These are phyloP conservation scores for Chionodraco myersi DNA, from an alignment of 2,113 vertebrate genomes.

Conservation along the genomic window DNA sequence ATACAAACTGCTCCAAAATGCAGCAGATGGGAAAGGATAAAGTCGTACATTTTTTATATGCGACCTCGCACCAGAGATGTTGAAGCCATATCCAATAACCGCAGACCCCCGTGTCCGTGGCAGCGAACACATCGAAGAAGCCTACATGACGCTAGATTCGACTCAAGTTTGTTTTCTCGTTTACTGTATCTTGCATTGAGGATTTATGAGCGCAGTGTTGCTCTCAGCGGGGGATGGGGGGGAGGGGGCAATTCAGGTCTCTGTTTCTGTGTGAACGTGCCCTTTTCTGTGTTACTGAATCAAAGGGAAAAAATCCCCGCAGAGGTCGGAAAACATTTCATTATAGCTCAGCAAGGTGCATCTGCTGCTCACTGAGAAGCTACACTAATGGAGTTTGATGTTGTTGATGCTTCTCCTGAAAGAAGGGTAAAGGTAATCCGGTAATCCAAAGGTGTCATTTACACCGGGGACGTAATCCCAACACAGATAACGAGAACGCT, in stretches of 20 bases:
- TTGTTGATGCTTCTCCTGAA: not conserved
- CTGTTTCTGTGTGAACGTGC: conserved; percentile 1
- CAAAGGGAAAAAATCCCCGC: conserved; percentile 3
- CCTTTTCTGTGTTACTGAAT: conserved; percentile 20
- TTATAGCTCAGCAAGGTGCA: conserved; percentile 14
- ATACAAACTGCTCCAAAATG: not conserved
- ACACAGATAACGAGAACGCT: too few relatives aligned
- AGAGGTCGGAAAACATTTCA: conserved; percentile 22
- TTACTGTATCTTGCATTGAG: conserved; percentile 8
- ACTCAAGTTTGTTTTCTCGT: conserved; percentile 31
- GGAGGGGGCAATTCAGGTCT: not conserved
- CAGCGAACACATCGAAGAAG: conserved; percentile 21
- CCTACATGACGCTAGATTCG: conserved; percentile 31
- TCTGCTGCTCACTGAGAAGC: conserved; percentile 4
- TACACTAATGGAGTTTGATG: not conserved
- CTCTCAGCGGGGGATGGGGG: conserved; percentile 27
- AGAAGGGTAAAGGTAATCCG: not conserved
- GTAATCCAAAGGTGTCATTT: not conserved
- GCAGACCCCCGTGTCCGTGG: conserved; percentile 12
- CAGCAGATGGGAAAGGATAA: not conserved
- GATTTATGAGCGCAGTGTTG: conserved; percentile 37
- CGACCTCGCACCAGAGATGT: conserved; percentile 31
- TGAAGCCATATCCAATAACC: conserved; percentile 22
- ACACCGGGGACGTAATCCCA: not conserved
- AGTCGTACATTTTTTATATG: not conserved